Evolutionary conservation across 2,888 invertebrate species (phyloP), one percentile per base, ranked within the genome.

Genomic region (Mythimna pallens): DNA sequence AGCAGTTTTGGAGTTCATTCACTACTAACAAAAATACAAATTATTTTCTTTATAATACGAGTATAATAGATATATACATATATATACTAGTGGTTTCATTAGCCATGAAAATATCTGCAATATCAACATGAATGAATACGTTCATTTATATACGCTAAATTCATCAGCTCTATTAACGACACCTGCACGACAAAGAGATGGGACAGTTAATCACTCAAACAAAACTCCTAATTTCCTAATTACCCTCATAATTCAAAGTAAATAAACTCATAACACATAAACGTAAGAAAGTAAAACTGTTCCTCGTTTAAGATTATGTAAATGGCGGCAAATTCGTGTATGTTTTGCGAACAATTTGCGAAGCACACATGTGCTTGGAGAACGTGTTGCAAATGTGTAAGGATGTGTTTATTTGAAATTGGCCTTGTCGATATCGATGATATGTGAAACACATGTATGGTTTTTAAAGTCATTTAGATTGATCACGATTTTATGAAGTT

Each of bases 281-380:
- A 73, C 64, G 54, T 59, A 82, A 82, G 78, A 76, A 87, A 81
- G 76, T 83, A 79, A 70, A 83, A 81, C 59, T 79, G 82, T 78
- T 80, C 73, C 78, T 77, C 79, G 70, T 87, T 85, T 81, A 84
- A 85, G 85, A 85, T 87, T 87, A 87, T 83, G 82, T 84, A 85
- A 85, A 88, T 85, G 84, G 76, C 81, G 78, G 84, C 73, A 85
- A 86, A 87, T 85, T 85, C 75, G 83, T 72, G 78, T 83, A 85
- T 88, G 85, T 86, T 89, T 88, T 88, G 85, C 70, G 81, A 85
- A 83, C 85, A 88, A 89, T 88, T 88, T 86, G 87, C 83, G 84
- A 85, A 76, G 67, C 85, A 89, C 82, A 87, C 87, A 87, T 85
- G 82, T 81, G 79, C 81, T 86, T 82, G 77, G 74, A 71, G 76